phyloP scores from a whole-genome alignment of 2,113 vertebrate species.

The Saguinus midas region DNA sequence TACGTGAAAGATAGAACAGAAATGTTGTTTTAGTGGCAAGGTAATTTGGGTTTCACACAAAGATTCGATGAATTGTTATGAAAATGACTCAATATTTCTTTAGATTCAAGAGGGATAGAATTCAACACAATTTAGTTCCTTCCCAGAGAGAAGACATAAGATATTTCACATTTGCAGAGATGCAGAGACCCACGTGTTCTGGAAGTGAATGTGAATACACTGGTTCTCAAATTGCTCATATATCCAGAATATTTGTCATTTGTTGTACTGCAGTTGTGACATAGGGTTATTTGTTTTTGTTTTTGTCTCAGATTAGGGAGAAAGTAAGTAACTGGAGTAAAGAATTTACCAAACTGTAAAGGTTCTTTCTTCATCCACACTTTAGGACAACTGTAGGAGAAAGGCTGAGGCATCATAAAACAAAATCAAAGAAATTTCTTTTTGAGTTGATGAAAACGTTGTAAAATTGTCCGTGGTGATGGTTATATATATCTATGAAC shows the following conservation, averaged over 20 bases:
- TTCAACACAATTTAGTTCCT: neutral
- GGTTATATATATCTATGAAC: neutral
- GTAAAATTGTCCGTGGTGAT: neutral
- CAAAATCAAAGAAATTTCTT: neutral
- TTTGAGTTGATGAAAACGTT: neutral
- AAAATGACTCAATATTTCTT: neutral
- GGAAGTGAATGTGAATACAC: neutral
- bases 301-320: neutral
- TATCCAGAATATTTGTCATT: neutral
- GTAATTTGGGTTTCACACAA: neutral
- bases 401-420: neutral
- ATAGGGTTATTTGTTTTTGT: neutral
- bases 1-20: neutral
- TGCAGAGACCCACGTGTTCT: neutral
- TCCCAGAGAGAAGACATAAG: neutral
- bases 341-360: neutral
- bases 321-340: neutral
- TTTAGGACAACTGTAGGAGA: neutral
- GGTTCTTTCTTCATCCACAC: neutral
- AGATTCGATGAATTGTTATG: neutral
- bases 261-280: neutral
- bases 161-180: conserved; percentile 33
- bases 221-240: neutral
- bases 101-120: neutral
- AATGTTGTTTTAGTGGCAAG: neutral